phyloP scores from a whole-genome alignment of 2,888 invertebrate species.

The Stenichneumon culpator region DNA sequence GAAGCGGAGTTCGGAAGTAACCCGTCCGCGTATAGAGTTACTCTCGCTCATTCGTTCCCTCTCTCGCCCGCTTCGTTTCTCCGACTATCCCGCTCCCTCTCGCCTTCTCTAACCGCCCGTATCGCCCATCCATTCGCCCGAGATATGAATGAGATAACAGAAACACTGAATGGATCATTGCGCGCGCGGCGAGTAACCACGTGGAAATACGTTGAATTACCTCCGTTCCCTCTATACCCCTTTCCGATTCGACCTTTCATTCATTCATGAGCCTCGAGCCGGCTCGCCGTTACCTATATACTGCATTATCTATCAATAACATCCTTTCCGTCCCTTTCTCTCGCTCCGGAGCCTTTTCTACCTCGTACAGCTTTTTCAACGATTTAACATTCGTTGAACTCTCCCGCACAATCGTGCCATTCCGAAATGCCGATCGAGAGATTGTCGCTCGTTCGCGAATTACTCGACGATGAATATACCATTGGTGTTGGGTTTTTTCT shows the following conservation, averaged over 20 bases:
- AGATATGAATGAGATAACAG: slow-evolving; percentile 75
- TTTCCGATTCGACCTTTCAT: slow-evolving; percentile 60
- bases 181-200: slow-evolving; percentile 67
- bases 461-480: background rate
- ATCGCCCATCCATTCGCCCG: slow-evolving; percentile 70
- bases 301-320: slow-evolving; percentile 47
- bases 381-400: slow-evolving; percentile 29
- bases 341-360: slow-evolving; percentile 18
- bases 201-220: slow-evolving; percentile 70
- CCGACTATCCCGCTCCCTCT: slow-evolving; percentile 47
- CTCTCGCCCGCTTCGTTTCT: slow-evolving; percentile 48
- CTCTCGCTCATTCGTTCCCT: slow-evolving; percentile 62
- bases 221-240: slow-evolving; percentile 64
- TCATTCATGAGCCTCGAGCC: slow-evolving; percentile 66
- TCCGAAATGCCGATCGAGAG: background rate
- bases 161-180: slow-evolving; percentile 74
- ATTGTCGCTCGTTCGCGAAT: background rate
- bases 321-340: slow-evolving; percentile 33
- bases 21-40: slow-evolving; percentile 72
- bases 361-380: slow-evolving; percentile 23
- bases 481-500: background rate
- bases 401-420: slow-evolving; percentile 10
- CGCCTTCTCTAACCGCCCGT: slow-evolving; percentile 63
- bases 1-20: slow-evolving; percentile 71
- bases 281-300: slow-evolving; percentile 52